Base-by-base conservation (phyloP, 2,113 vertebrate genomes). In the Peromyscus leucopus region DNA sequence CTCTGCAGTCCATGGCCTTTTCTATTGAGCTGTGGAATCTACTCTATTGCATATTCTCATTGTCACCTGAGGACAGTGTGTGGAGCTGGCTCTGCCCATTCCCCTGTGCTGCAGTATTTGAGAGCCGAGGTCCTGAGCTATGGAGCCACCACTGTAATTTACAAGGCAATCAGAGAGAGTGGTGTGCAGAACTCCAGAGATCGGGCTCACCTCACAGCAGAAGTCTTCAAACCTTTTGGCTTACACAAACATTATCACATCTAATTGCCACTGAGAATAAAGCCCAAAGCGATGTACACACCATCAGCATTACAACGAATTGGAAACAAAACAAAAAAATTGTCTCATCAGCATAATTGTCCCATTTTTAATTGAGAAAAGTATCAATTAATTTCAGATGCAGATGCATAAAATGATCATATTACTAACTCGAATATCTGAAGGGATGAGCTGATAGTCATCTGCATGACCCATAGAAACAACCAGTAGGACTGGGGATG, bases 311-410 rank as follows among this genome's bases (percentile, higher is more conserved):
- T 42, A 65, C 57, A 84, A 76, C 3, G 57, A 55, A 63, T n/a
- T 67, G 46, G 24, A 28, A 26, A 13, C 57, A n/a, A 79, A 36
- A 55, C 71, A 9, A 79, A 51, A 79, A 84, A 61, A 61, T 16
- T 33, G 0, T 57, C 84, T 89, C 21, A 92, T 74, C 21, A 69
- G 67, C 42, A 78, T 67, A 57, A 89, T 39, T 93, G 24, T 91
- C 57, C 69, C 69, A 75, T 82, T 93, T 96, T 91, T 55, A 79
- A 78, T 26, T 57, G 51, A 93, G 61, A 88, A 61, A 89, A 72
- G 89, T 89, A 93, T 84, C 85, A 87, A 83, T 83, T 86, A 76
- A 94, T 96, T 93, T 75, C 69, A 96, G 72, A 91, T 91, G 5
- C 74, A 96, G 72, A 92, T 91, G 5, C 55, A 82, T 75, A 79